Percentiles rank a stretch among this genome's conserved stretches.
Evolutionary conservation across 2,888 invertebrate genomes (phyloP).

Genomic region (Standfussiana lucernea): DNA sequence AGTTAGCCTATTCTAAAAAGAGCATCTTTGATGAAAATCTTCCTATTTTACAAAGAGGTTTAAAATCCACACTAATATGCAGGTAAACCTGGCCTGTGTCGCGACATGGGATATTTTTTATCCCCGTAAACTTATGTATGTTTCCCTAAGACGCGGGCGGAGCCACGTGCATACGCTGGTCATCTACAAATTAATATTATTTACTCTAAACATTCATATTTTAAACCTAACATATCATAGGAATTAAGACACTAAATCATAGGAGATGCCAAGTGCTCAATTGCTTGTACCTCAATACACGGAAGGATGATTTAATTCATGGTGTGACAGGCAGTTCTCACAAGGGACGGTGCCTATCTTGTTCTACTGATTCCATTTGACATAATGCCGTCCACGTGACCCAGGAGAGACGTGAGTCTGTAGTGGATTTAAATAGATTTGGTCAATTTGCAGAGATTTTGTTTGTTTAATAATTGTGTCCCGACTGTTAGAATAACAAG

Average conservation of each 20-base stretch:
- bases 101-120: not conserved
- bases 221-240: not conserved
- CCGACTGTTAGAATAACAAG: not conserved
- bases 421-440: slow-evolving; percentile 24
- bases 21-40: not conserved
- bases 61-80: not conserved
- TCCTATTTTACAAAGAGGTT: not conserved
- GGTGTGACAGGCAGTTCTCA: slow-evolving; percentile 25
- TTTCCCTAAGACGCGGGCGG: not conserved
- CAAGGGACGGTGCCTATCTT: slow-evolving; percentile 36
- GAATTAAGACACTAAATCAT: not conserved
- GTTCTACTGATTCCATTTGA: slow-evolving; percentile 39
- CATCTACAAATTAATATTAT: not conserved
- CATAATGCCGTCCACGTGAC: slow-evolving; percentile 25
- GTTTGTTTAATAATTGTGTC: not conserved
- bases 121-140: not conserved
- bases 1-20: not conserved
- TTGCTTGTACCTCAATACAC: not conserved
- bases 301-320: slow-evolving; percentile 21
- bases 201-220: not conserved
- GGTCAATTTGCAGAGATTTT: slow-evolving; percentile 5
- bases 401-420: slow-evolving; percentile 5
- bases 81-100: not conserved
- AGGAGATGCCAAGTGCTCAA: not conserved
- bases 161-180: not conserved